Evolutionary conservation across 2,888 invertebrate species (phyloP).

Genomic region (Agrochola litura): DNA sequence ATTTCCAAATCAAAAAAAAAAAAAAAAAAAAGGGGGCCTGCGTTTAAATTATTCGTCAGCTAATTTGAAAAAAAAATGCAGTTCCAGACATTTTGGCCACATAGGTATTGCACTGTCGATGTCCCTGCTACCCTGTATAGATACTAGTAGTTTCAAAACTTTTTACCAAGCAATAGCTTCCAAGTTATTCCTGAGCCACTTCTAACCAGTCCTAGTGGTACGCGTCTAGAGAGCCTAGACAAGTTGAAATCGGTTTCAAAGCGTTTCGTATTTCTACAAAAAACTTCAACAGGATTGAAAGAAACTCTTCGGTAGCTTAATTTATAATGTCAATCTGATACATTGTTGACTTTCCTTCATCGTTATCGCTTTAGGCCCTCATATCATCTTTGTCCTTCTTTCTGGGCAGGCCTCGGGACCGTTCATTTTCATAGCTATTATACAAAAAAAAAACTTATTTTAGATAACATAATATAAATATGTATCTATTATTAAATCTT

Average conservation of each 20-base stretch:
- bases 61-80: no score
- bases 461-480: not conserved
- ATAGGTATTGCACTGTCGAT: no score
- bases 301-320: not conserved
- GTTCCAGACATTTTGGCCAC: no score
- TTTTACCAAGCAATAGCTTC: not conserved
- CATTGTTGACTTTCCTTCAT: not conserved
- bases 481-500: not conserved
- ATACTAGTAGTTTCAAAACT: no score
- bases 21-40: no score
- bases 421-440: not conserved
- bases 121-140: no score
- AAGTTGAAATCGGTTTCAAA: not conserved
- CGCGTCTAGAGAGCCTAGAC: not conserved
- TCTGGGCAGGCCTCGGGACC: not conserved
- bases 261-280: not conserved
- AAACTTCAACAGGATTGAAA: not conserved
- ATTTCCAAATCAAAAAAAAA: no score
- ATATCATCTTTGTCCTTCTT: not conserved
- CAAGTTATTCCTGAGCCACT: not conserved
- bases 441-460: not conserved
- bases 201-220: not conserved
- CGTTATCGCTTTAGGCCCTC: no score
- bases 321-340: not conserved
- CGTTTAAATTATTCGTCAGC: no score